Evolutionary conservation across 2,888 invertebrate species (phyloP).

Genomic region (Laothoe populi): DNA sequence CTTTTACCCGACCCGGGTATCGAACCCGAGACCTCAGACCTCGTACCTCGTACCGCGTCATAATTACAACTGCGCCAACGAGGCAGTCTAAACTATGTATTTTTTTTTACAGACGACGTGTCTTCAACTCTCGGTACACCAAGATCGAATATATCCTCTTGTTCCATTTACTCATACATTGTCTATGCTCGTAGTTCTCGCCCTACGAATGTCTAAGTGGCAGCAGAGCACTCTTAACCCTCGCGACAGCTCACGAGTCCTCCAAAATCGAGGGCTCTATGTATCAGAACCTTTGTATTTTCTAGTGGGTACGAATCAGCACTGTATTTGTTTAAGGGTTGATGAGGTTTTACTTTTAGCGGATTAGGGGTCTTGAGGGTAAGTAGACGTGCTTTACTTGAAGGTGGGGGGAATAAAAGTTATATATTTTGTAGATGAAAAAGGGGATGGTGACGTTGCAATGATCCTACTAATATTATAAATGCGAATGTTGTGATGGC

Average conservation of each 20-base stretch:
- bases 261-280: conserved; percentile 42
- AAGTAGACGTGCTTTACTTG: conserved; percentile 5
- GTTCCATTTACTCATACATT: background rate
- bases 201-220: conserved; percentile 54
- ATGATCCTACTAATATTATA: too few relatives aligned
- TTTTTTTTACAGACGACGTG: too few relatives aligned
- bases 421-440: background rate
- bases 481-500: too few relatives aligned
- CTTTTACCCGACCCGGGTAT: too few relatives aligned
- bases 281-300: conserved; percentile 37
- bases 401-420: background rate
- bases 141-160: conserved; percentile 1
- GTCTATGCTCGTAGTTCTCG: conserved; percentile 20
- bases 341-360: conserved; percentile 16
- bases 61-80: too few relatives aligned
- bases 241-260: conserved; percentile 41
- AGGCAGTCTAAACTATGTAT: too few relatives aligned
- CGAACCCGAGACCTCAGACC: too few relatives aligned
- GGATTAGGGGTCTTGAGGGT: conserved; percentile 3
- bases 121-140: background rate
- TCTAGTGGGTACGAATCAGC: conserved; percentile 27
- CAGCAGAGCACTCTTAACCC: conserved; percentile 48
- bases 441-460: background rate
- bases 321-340: conserved; percentile 23
- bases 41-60: too few relatives aligned